Evolutionary conservation across 2,888 invertebrate genomes (phyloP).

Genomic region (Stratiomys singularior): DNA sequence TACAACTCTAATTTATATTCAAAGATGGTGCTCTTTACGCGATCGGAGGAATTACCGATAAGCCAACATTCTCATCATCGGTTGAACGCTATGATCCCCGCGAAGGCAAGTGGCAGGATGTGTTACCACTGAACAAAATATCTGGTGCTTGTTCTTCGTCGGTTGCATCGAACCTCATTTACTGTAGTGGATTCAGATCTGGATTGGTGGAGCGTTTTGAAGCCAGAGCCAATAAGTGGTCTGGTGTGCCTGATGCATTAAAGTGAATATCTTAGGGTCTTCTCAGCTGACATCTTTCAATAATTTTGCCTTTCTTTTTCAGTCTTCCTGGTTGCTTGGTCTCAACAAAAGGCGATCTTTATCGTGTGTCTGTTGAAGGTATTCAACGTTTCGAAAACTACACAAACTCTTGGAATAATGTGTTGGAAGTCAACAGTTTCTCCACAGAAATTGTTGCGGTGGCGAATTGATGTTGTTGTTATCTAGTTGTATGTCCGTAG

Average conservation of each 20-base stretch:
- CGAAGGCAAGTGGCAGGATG: slow-evolving; percentile 31
- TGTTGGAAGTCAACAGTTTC: slow-evolving; percentile 29
- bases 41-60: slow-evolving; percentile 21
- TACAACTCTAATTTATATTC: neutral
- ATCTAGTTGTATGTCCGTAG: neutral
- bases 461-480: slow-evolving; percentile 2
- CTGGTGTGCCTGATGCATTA: neutral
- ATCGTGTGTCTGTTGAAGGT: slow-evolving; percentile 25
- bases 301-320: neutral
- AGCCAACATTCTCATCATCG: neutral
- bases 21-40: slow-evolving; percentile 22
- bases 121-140: neutral
- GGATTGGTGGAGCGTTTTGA: slow-evolving; percentile 30
- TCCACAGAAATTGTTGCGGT: slow-evolving; percentile 37
- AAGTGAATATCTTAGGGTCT: no score
- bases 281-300: no score
- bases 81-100: slow-evolving; percentile 29
- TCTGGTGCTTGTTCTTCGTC: slow-evolving; percentile 26
- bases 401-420: slow-evolving; percentile 22
- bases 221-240: slow-evolving; percentile 7
- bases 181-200: slow-evolving; percentile 24
- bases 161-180: slow-evolving; percentile 18
- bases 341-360: slow-evolving; percentile 35
- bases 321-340: slow-evolving; percentile 33
- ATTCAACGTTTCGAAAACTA: slow-evolving; percentile 4